A percentile compares a stretch with the other conserved stretches of the same genome.
Conservation (phyloP, 1,140 invertebrate species). For the Bombus pyrosoma region DNA sequence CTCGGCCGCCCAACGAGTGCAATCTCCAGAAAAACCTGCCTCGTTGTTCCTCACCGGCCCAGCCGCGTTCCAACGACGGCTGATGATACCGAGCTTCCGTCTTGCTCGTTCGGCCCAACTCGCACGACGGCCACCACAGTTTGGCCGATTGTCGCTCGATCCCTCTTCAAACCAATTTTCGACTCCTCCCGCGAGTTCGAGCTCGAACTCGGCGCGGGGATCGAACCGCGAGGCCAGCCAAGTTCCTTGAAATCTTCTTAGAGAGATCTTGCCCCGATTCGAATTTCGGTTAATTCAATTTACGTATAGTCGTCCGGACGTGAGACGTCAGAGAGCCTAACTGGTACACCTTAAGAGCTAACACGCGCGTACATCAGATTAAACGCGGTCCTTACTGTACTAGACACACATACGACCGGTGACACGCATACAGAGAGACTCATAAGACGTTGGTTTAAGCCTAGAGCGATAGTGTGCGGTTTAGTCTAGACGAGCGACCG, state of each 20-base stretch:
- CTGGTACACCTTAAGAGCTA: constrained; percentile 36
- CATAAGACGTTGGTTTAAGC: not conserved
- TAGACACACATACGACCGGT: constrained; percentile 20
- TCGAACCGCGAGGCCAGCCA: constrained; percentile 38
- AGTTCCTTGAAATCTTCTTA: not conserved
- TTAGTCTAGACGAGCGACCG: constrained; percentile 38
- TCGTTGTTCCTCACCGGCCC: constrained; percentile 53
- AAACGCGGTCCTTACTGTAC: not conserved
- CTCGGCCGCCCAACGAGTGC: constrained; percentile 61
- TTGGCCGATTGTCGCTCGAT: constrained; percentile 36
- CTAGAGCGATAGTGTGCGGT: not conserved
- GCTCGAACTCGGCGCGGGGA: not conserved
- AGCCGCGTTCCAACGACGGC: constrained; percentile 55
- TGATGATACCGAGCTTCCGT: constrained; percentile 63
- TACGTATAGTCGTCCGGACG: constrained; percentile 49
- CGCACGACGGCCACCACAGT: constrained; percentile 63
- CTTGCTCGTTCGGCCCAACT: constrained; percentile 48
- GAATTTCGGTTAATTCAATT: not conserved
- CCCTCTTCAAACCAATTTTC: not conserved
- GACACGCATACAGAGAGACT: not conserved
- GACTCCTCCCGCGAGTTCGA: not conserved
- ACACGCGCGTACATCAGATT: constrained; percentile 20
- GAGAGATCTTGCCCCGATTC: not conserved
- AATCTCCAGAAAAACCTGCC: constrained; percentile 59
- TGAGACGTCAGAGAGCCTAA: not conserved